Conservation (phyloP, 2,888 invertebrate species). For the Thecophora atra region DNA sequence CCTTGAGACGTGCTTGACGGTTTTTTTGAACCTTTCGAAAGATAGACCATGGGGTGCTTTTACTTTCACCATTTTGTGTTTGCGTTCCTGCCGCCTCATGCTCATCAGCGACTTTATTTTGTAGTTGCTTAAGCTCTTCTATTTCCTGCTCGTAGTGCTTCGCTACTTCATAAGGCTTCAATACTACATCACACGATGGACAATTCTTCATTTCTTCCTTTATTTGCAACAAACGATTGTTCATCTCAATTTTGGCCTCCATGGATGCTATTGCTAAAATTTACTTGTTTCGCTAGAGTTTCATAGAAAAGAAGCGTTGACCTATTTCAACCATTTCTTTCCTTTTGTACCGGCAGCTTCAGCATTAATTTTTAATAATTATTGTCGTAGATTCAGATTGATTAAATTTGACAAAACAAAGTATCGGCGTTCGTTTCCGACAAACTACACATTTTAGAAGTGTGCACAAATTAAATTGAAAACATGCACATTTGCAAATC, state of each 20-base stretch:
- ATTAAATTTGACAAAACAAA: too few relatives aligned
- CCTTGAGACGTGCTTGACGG: slow-evolving; percentile 73
- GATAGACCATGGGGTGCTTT: slow-evolving; percentile 72
- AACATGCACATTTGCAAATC: too few relatives aligned
- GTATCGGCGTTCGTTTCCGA: too few relatives aligned
- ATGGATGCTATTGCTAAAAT: slow-evolving; percentile 37
- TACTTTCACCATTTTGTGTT: slow-evolving; percentile 17
- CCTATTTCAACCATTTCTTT: too few relatives aligned
- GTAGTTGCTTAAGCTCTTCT: slow-evolving; percentile 69
- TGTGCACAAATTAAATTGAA: too few relatives aligned
- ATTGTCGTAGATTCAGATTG: too few relatives aligned
- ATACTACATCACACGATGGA: slow-evolving; percentile 87
- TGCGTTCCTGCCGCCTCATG: slow-evolving; percentile 11
- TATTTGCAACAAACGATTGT: slow-evolving; percentile 41
- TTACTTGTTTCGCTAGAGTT: too few relatives aligned
- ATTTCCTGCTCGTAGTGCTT: slow-evolving; percentile 83
- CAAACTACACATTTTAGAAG: too few relatives aligned
- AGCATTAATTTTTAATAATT: too few relatives aligned
- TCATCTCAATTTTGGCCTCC: slow-evolving; percentile 37
- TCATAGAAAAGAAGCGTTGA: too few relatives aligned
- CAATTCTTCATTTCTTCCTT: slow-evolving; percentile 71
- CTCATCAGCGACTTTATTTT: slow-evolving; percentile 22
- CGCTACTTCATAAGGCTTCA: slow-evolving; percentile 84
- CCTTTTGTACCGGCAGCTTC: too few relatives aligned
- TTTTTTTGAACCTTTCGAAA: slow-evolving; percentile 79